Base-by-base conservation (phyloP, 2,797 vertebrate genomes). In the Melanotaenia trifasciata region DNA sequence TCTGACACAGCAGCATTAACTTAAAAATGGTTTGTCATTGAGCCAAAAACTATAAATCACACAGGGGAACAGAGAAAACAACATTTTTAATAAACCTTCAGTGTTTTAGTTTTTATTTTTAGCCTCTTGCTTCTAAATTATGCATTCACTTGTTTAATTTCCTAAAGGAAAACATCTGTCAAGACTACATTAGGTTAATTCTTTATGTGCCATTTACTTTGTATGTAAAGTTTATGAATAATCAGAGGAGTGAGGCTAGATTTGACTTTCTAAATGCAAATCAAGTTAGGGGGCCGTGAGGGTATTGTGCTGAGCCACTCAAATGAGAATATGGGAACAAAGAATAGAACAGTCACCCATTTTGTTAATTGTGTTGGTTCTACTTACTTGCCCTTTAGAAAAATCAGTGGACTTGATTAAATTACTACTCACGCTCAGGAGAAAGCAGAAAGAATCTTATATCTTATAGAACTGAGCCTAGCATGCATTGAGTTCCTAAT, bases 281-380 rank as follows among this genome's bases (percentile, higher is more conserved):
- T 87, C 2, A 4, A 78, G 80, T 68, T 28, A 0, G 10, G 35
- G 35, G 18, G 76, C 80, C 53, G 1, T 4, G 24, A 70, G 84
- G 85, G 76, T 67, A 76, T 81, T 81, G 38, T 69, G 78, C 79
- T 67, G 77, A 86, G 79, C 67, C 57, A 67, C 77, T 85, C 69
- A 71, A 84, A 87, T 64, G 79, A 82, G 72, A 53, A 67, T 59
- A 62, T 50, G 26, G 28, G 73, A 88, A 83, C 76, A 86, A 84
- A 87, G 84, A 79, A 74, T 85, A 78, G 80, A 83, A 68, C 77
- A 91, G 82, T 84, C 78, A 59, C 64, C 74, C 77, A 73, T 88
- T 91, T 90, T 89, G 85, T 90, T 92, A 90, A 92, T 90, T 90
- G 82, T 89, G 90, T 89, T 90, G 86, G 76, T 91, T 92, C 85